These are phyloP conservation scores for Coreoperca whiteheadi DNA, from an alignment of 2,113 vertebrate genomes.

Conservation along the genomic window DNA sequence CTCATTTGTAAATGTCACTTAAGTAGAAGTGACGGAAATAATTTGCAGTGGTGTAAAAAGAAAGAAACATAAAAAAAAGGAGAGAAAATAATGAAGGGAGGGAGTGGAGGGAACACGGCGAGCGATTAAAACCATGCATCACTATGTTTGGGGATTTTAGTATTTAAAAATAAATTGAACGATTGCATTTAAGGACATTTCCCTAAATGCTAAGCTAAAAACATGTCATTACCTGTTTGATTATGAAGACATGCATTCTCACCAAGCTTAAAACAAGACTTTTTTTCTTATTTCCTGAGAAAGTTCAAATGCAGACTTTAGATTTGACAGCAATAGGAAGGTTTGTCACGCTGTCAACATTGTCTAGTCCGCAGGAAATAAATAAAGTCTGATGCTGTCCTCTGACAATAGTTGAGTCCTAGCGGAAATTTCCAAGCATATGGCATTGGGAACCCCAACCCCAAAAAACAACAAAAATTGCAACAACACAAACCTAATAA, in stretches of 20 bases:
- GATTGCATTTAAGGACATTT: not conserved
- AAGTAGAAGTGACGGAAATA: slow-evolving; percentile 78
- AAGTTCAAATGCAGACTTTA: slow-evolving; percentile 8
- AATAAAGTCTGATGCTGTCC: slow-evolving; percentile 65
- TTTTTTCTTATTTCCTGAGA: not conserved
- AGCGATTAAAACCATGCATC: not conserved
- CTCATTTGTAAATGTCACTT: slow-evolving; percentile 86
- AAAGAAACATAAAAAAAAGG: slow-evolving; percentile 16
- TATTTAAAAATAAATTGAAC: not conserved
- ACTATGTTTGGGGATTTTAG: not conserved
- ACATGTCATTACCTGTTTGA: not conserved
- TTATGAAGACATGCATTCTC: not conserved
- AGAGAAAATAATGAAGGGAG: not conserved
- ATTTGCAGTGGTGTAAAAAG: slow-evolving; percentile 69
- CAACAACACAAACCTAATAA: slow-evolving; percentile 19
- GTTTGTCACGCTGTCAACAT: slow-evolving; percentile 53
- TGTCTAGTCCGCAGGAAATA: slow-evolving; percentile 58
- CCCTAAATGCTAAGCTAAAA: not conserved
- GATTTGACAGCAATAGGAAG: slow-evolving; percentile 24
- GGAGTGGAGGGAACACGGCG: not conserved
- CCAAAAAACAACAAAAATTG: slow-evolving; percentile 13
- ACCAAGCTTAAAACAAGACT: not conserved
- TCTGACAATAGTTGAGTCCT: slow-evolving; percentile 46
- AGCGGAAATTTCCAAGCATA: slow-evolving; percentile 62
- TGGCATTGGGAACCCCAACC: slow-evolving; percentile 16